These are phyloP conservation scores for Spodoptera picta DNA, from an alignment of 2,888 invertebrate genomes.

Conservation along the genomic window DNA sequence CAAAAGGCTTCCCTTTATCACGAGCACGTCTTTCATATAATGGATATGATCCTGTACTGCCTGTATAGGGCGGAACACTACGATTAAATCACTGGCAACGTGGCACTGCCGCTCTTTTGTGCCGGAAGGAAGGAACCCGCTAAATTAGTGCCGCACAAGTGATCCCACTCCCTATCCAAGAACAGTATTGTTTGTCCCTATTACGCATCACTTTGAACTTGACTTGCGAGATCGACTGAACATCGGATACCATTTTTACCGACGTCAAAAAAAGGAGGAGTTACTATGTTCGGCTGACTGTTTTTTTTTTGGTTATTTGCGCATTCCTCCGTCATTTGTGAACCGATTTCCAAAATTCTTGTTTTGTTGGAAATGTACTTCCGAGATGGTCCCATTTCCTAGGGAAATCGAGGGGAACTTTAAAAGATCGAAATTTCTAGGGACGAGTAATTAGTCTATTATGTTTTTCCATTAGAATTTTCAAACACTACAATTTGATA, in stretches of 20 bases:
- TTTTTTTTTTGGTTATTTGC: too few species aligned
- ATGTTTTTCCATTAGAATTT: too few species aligned
- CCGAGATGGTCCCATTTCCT: too few species aligned
- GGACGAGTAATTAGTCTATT: too few species aligned
- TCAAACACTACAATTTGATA: too few species aligned
- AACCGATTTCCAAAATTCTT: too few species aligned
- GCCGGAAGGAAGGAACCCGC: conserved; percentile 84
- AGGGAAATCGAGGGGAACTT: too few species aligned
- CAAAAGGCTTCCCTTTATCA: conserved; percentile 24
- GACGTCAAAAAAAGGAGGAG: too few species aligned
- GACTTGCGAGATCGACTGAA: conserved; percentile 66
- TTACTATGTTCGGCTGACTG: too few species aligned
- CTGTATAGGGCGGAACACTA: conserved; percentile 55
- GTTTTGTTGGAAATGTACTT: too few species aligned
- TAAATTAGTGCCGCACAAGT: conserved; percentile 78
- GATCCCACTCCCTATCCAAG: conserved; percentile 61
- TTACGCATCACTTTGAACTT: conserved; percentile 73
- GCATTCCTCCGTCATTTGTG: too few species aligned
- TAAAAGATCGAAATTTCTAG: too few species aligned
- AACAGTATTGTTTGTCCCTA: conserved; percentile 83
- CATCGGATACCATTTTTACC: not conserved
- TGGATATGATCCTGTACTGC: conserved; percentile 37
- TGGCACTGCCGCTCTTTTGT: conserved; percentile 61
- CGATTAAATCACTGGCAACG: conserved; percentile 63
- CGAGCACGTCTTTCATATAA: conserved; percentile 37